These are phyloP conservation scores for Osedax fenrisi DNA, from an alignment of 2,888 invertebrate species.

Conservation along the genomic window DNA sequence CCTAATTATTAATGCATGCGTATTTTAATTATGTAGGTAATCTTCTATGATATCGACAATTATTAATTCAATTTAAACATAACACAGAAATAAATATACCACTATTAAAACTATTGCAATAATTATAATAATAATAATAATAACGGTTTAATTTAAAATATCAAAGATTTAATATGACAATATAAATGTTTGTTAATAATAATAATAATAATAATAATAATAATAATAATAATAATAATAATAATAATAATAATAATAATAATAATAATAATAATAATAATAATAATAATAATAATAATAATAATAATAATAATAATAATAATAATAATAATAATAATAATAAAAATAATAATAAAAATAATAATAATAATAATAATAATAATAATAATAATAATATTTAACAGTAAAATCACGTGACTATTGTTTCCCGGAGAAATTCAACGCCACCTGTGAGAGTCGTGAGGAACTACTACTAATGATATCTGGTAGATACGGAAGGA, in stretches of 20 bases:
- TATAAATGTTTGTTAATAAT: not conserved
- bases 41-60: too few relatives aligned
- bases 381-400: not conserved
- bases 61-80: too few relatives aligned
- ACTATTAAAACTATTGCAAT: too few relatives aligned
- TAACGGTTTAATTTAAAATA: too few relatives aligned
- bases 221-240: not conserved
- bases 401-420: slow-evolving; percentile 28
- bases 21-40: too few relatives aligned
- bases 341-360: not conserved
- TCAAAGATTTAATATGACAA: too few relatives aligned
- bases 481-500: slow-evolving; percentile 34
- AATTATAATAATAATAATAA: too few relatives aligned
- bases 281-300: not conserved
- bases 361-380: not conserved
- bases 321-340: not conserved
- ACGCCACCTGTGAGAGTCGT: slow-evolving; percentile 28
- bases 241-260: not conserved
- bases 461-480: slow-evolving; percentile 33
- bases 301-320: not conserved
- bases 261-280: not conserved
- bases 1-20: too few relatives aligned
- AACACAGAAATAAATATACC: too few relatives aligned
- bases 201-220: not conserved
- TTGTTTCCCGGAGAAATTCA: slow-evolving; percentile 35